Evolutionary conservation across 1,140 invertebrate genomes (phyloP).

Genomic region (Cryptotermes secundus): DNA sequence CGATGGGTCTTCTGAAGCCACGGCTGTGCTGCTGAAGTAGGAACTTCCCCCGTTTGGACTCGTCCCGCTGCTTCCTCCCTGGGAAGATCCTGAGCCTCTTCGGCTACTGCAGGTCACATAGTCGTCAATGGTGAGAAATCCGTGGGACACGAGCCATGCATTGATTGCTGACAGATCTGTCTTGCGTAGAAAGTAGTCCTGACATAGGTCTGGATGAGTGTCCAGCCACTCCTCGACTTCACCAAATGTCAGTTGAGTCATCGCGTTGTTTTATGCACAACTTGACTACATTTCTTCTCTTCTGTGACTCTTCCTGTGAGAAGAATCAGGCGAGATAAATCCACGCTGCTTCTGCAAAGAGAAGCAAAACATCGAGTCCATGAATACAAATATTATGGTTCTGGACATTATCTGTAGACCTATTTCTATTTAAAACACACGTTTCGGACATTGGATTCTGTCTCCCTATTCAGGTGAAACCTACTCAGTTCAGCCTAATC

Average conservation of each 20-base stretch:
- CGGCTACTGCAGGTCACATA: slow-evolving; percentile 37
- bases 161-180: slow-evolving; percentile 53
- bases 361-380: not conserved
- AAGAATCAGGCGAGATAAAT: not conserved
- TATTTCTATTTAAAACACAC: too few species aligned
- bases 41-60: not conserved
- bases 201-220: slow-evolving; percentile 47
- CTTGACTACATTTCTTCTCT: too few species aligned
- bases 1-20: not conserved
- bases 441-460: too few species aligned
- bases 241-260: slow-evolving; percentile 42
- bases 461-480: too few species aligned
- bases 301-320: not conserved
- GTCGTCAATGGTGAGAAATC: slow-evolving; percentile 49
- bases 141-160: slow-evolving; percentile 53
- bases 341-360: not conserved
- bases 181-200: slow-evolving; percentile 53
- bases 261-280: slow-evolving; percentile 15
- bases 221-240: slow-evolving; percentile 55
- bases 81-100: slow-evolving; percentile 37
- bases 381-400: too few species aligned
- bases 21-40: not conserved
- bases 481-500: too few species aligned
- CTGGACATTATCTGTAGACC: too few species aligned
- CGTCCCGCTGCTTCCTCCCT: slow-evolving; percentile 25